Evolutionary conservation across 2,888 invertebrate species (phyloP), one percentile per base, ranked within the genome.

Genomic region (Harpalus rubripes): DNA sequence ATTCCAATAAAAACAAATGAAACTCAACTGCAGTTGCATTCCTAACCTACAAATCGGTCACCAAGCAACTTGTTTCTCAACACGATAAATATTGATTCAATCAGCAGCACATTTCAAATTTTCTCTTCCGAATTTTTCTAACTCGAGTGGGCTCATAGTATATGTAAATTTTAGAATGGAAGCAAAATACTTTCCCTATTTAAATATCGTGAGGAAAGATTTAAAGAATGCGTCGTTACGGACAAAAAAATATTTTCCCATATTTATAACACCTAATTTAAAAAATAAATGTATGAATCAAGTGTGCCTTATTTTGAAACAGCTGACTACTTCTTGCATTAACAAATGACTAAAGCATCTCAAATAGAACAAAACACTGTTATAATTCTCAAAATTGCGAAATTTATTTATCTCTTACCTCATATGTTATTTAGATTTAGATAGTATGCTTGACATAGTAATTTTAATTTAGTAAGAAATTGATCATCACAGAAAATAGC

Each of bases 1-100:
- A 41, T 74, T 22, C 18, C 16, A 52, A 52, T 52, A 74, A 74
- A 74, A 74, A 74, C 72, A 74, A 74, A 41, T 44, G 44, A 74
- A 74, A 68, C 12, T 32, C 68, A 15, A 26, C 68, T 41, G 68
- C 41, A 63, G 15, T 18, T 44, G 44, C 72, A 74, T 74, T 74
- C 44, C 72, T 74, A 74, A 74, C 72, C 72, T 74, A 74, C 41
- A 74, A 74, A 74, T 74, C 72, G 72, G 72, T 74, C 72, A 68
- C 18, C 44, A 3, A 44, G 18, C 44, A 15, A 44, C 72, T n/a
- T 32, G 68, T 68, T 68, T 68, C 72, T 74, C n/a, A 32, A 32
- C 41, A 74, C 52, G 15, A 68, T 74, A 68, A 68, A 68, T 74
- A 74, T 44, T 74, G 68, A 32, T 12, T 72, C 15, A 72, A 72